A percentile compares a stretch with the other conserved stretches of the same genome.
Conservation (phyloP, 2,113 vertebrate species). For the Noturus placidus region DNA sequence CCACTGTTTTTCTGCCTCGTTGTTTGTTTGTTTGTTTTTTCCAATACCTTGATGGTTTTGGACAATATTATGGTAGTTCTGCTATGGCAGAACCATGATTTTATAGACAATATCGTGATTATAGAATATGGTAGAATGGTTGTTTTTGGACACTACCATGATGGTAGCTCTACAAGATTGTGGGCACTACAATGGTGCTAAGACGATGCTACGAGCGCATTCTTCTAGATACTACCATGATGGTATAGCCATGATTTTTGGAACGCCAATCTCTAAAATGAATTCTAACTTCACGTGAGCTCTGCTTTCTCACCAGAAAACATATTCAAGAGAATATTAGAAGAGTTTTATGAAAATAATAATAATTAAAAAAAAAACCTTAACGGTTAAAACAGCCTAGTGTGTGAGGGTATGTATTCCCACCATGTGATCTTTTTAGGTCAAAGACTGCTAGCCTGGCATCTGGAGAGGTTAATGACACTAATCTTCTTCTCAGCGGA, state of each 20-base stretch:
- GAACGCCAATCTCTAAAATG: neutral
- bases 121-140: neutral
- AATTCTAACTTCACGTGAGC: neutral
- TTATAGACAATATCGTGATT: neutral
- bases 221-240: neutral
- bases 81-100: neutral
- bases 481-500: constrained; percentile 19
- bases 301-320: neutral
- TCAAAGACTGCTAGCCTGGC: constrained; percentile 11
- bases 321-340: neutral
- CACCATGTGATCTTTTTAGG: neutral
- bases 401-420: neutral
- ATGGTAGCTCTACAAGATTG: neutral
- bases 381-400: neutral
- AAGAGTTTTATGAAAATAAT: neutral
- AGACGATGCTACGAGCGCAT: neutral
- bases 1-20: neutral
- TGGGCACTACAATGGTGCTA: neutral
- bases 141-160: neutral
- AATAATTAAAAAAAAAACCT: neutral
- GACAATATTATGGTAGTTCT: neutral
- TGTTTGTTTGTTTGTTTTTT: neutral
- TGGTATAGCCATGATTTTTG: neutral
- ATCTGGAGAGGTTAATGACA: constrained; percentile 39
- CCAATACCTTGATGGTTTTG: neutral